phyloP scores from a whole-genome alignment of 2,888 invertebrate species.

The Trichacis sp. region DNA sequence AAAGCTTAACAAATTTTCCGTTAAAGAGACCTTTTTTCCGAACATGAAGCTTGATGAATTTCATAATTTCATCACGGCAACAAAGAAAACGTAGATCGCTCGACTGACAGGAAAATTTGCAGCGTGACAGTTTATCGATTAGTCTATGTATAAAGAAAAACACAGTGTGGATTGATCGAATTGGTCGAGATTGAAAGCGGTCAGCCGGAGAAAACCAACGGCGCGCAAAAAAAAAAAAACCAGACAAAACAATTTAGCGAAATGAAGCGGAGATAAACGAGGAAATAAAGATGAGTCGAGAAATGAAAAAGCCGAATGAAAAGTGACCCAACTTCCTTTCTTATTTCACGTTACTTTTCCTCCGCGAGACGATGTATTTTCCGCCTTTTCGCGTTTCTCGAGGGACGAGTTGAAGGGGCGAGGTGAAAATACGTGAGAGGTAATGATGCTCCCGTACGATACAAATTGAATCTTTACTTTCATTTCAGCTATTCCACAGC shows the following conservation, averaged over 20 bases:
- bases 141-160: slow-evolving; percentile 7
- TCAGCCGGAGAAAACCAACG: slow-evolving; percentile 35
- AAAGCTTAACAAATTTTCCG: slow-evolving; percentile 7
- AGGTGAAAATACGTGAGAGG: slow-evolving; percentile 46
- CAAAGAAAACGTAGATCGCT: neutral
- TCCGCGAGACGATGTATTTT: slow-evolving; percentile 42
- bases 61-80: neutral
- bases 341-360: slow-evolving; percentile 44
- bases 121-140: neutral
- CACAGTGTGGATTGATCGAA: slow-evolving; percentile 27
- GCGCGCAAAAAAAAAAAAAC: slow-evolving; percentile 31
- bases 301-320: slow-evolving; percentile 44
- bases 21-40: slow-evolving; percentile 8
- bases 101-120: neutral
- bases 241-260: slow-evolving; percentile 32
- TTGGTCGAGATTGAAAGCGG: slow-evolving; percentile 42
- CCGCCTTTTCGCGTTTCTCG: slow-evolving; percentile 43
- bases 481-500: slow-evolving; percentile 38
- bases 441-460: slow-evolving; percentile 44
- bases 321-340: slow-evolving; percentile 45
- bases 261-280: slow-evolving; percentile 44
- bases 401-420: slow-evolving; percentile 41
- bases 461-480: slow-evolving; percentile 46
- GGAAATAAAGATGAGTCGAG: slow-evolving; percentile 45
- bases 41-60: neutral